Base-by-base conservation (phyloP, 2,888 invertebrate species). In the Linnaemya vulpina region DNA sequence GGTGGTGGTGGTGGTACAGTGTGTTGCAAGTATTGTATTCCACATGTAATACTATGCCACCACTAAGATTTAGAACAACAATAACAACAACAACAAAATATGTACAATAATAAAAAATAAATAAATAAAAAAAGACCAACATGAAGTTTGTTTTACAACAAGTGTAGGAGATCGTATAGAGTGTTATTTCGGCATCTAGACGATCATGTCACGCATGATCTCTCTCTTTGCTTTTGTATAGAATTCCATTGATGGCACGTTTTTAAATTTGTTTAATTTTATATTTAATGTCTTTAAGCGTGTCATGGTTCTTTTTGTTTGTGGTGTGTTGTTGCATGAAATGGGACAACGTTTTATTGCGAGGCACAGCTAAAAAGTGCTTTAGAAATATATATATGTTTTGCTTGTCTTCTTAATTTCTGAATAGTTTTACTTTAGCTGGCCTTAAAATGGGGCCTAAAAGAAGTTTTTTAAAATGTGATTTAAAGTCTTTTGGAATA, bases 1-100 rank as follows among this genome's bases (percentile, higher is more conserved):
- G 46, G 3, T 30, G n/a, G n/a, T n/a, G n/a, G 30, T 30, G 30
- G 3, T 30, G 30, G 70, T 68, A 58, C 11, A 58, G n/a, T 13
- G 30, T 77, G 63, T 30, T 71, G 70, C 40, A 70, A 70, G 49
- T 81, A 51, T 73, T 60, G 30, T 70, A 55, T 60, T 73, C 71
- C 70, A 75, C 71, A 84, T 77, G 80, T 84, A 76, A 84, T 84
- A 53, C 71, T 67, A 85, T 85, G 82, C 78, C 85, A 85, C 85
- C 85, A 79, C 85, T 65, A 65, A 82, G 82, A 79, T 65, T 73
- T 60, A 5, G 11, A 63, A 17, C 30, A 65, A 58, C 35, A 30
- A 49, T 22, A 70, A 70, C 0, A 30, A 20, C 1, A 62, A 43
- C 43, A 53, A n/a, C n/a, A n/a, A n/a, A n/a, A n/a, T n/a, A n/a